These are phyloP conservation scores for Metellina segmentata DNA, from an alignment of 2,888 invertebrate species.

Conservation along the genomic window DNA sequence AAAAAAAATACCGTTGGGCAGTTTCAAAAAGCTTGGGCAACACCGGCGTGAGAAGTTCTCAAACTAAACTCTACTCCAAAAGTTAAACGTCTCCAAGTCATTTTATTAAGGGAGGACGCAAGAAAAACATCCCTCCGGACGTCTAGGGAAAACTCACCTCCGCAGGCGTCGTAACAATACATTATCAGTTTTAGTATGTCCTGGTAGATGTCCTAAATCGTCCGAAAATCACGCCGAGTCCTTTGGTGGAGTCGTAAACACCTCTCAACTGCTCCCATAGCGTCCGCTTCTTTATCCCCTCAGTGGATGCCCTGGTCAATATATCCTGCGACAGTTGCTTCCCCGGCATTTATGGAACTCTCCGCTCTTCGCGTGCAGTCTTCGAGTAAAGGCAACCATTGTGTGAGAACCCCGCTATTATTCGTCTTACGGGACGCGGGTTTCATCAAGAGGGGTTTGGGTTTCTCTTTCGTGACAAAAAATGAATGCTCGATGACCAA, in stretches of 20 bases:
- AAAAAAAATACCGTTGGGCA: too few species aligned
- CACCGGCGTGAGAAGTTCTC: too few species aligned
- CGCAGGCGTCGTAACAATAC: neutral
- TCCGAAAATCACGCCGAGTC: neutral
- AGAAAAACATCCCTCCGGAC: neutral
- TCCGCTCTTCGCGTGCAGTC: neutral
- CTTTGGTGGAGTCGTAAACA: slow-evolving; percentile 4
- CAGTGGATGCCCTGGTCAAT: neutral
- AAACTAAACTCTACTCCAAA: too few species aligned
- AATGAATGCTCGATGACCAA: too few species aligned
- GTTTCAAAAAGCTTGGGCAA: too few species aligned
- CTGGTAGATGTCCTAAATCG: neutral
- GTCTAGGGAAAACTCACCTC: neutral
- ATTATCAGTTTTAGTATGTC: slow-evolving; percentile 7
- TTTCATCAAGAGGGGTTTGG: too few species aligned
- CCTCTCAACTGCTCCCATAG: neutral
- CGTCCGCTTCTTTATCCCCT: neutral
- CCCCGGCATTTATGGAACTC: neutral
- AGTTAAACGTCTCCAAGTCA: too few species aligned
- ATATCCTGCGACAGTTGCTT: neutral
- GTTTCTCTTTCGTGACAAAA: too few species aligned
- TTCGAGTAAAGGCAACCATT: neutral
- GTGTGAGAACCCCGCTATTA: too few species aligned
- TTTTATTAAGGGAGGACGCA: too few species aligned
- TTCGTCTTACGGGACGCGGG: too few species aligned